Evolutionary conservation across 2,888 invertebrate genomes (phyloP), one percentile per base, ranked within the genome.

Genomic region (Synergus gifuensis): DNA sequence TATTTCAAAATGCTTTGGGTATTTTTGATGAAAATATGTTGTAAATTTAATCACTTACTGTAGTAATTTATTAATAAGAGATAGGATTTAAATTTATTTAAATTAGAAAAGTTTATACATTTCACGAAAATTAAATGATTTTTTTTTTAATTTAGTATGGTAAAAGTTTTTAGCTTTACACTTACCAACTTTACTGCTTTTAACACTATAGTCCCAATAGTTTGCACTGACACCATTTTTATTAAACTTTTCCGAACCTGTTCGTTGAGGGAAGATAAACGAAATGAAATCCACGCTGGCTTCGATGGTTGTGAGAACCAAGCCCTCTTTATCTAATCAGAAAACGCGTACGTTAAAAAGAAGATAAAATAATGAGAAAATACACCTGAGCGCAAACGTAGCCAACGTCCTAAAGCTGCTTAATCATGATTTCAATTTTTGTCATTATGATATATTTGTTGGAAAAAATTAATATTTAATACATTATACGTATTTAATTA

Each of bases 161-260:
- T 36, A 18, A 58, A 14, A 58, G 0, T 18, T 58, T 66, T 42
- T 66, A 11, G 40, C 14, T 44, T 22, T 12, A 46, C 66, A 85
- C 96, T 95, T 93, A 97, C 97, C 94, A 97, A 93, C 94, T 97
- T 97, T 80, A 97, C 93, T 81, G 95, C 93, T 94, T 97, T 97
- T 89, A 97, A 94, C 92, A 96, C 95, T 82, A 97, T 95, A 79
- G 96, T 95, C 84, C 95, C 97, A 86, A 97, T 96, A 67, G 96
- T 96, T 91, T 96, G 96, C 81, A 97, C 94, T 84, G 96, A 96
- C 91, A 96, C 96, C 96, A 97, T 96, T 93, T 93, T 95, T 86
- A n/a, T 14, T 58, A 28, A 63, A 79, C 78, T 80, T 62, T 78
- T 78, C 76, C 28, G 78, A 81, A 60, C 76, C 69, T 82, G 77